Evolutionary conservation across 2,113 vertebrate genomes (phyloP), one percentile per base, ranked within the genome.

Genomic region (Elephas maximus): DNA sequence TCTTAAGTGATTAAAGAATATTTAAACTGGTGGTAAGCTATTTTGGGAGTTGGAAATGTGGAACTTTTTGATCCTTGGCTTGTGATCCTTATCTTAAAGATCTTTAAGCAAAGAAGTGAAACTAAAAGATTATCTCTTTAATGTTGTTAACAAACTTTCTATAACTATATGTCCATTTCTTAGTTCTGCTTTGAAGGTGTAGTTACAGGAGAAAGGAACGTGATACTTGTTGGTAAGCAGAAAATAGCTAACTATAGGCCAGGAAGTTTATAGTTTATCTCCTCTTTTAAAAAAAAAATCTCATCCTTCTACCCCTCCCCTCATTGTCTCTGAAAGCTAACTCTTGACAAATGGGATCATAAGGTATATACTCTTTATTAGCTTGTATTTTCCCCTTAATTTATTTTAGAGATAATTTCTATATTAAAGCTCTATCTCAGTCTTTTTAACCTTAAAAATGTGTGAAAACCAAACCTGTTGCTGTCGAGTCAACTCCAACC

Each of bases 341-440:
- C 51, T 90, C 1, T 37, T 92, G 80, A 28, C 11, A 90, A 20
- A 71, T 63, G 17, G 24, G n/a, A 60, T 87, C 37, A 90, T 81
- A 85, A 89, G 21, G 45, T 71, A 8, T 26, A 37, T 45, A 12
- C 4, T 91, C 30, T 77, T 82, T 82, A 44, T 79, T 88, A 74
- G 21, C 63, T 91, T 79, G 20, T 85, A 24, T 88, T 92, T 91
- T 94, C 84, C 30, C 45, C 21, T 94, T 80, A 57, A 51, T 80
- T 90, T 96, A 53, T 88, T 95, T 94, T 95, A 93, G 48, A 90
- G 15, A 41, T 95, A 9, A 9, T 65, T 60, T 84, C 80, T 90
- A 5, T 83, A 15, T 93, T 57, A 73, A 26, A 85, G 63, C 63
- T 77, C 12, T 77, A 65, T 44, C 28, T 93, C n/a, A 86, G 90